phyloP scores from a whole-genome alignment of 1,140 invertebrate species.

The Ceratitis capitata region DNA sequence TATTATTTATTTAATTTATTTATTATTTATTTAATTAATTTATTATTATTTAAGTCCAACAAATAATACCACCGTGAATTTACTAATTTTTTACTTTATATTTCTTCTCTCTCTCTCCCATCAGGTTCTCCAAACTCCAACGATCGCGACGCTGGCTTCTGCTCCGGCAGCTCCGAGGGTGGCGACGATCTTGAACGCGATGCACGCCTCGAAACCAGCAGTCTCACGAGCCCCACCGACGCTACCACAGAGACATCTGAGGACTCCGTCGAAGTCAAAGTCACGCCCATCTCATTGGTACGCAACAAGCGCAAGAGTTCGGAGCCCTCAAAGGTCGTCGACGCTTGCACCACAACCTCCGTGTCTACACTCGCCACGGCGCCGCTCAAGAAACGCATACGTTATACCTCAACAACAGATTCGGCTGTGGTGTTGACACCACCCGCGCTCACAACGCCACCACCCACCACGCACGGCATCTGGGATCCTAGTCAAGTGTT shows the following conservation, averaged over 20 bases:
- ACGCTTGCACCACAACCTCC: conserved; percentile 43
- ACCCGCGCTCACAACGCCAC: conserved; percentile 53
- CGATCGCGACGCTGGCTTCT: conserved; percentile 77
- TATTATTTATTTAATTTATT: too few species aligned
- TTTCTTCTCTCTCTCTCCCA: conserved; percentile 50
- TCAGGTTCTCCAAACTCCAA: conserved; percentile 62
- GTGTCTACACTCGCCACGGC: conserved; percentile 52
- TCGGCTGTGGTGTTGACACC: conserved; percentile 54
- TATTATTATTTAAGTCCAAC: neutral
- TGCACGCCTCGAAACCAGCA: conserved; percentile 65
- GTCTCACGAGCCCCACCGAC: conserved; percentile 60
- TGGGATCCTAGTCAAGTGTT: conserved; percentile 60
- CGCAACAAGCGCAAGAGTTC: conserved; percentile 78
- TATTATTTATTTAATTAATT: neutral
- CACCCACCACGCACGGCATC: conserved; percentile 65
- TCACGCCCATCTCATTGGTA: conserved; percentile 71
- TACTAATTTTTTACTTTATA: conserved; percentile 30
- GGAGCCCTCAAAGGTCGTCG: conserved; percentile 70
- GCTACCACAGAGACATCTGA: conserved; percentile 81
- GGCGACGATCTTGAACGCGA: conserved; percentile 69
- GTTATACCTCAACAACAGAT: conserved; percentile 61
- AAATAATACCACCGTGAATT: neutral
- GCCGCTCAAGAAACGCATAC: conserved; percentile 75
- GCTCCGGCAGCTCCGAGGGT: conserved; percentile 69
- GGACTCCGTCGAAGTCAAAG: conserved; percentile 77